phyloP scores from a whole-genome alignment of 2,797 vertebrate genomes.

The Cuniculus paca region DNA sequence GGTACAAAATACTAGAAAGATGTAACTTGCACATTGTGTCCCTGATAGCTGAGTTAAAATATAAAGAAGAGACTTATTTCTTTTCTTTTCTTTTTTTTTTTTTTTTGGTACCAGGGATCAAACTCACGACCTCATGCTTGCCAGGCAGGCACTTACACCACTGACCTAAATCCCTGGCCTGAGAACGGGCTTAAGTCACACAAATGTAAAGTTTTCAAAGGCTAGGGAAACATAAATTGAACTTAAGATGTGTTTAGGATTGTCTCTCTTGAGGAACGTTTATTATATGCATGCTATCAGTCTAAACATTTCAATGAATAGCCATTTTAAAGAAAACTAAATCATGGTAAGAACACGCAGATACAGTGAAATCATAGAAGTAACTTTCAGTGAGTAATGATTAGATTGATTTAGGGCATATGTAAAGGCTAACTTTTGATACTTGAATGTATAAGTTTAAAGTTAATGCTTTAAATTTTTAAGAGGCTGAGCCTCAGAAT shows the following conservation, averaged over 20 bases:
- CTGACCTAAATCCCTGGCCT: too few relatives aligned
- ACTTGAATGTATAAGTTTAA: slow-evolving; percentile 41
- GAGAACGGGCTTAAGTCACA: slow-evolving; percentile 23
- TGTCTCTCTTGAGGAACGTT: slow-evolving; percentile 6
- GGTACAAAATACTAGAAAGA: slow-evolving; percentile 6
- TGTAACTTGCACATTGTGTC: not conserved
- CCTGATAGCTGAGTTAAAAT: not conserved
- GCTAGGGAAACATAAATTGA: slow-evolving; percentile 26
- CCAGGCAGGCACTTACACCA: too few relatives aligned
- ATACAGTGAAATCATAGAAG: slow-evolving; percentile 8
- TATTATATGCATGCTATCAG: slow-evolving; percentile 34
- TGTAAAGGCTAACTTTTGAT: slow-evolving; percentile 29
- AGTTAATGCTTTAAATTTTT: slow-evolving; percentile 56
- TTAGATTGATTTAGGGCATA: slow-evolving; percentile 25
- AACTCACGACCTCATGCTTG: too few relatives aligned
- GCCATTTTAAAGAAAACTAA: slow-evolving; percentile 55
- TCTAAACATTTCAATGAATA: slow-evolving; percentile 52
- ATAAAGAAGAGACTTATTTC: not conserved
- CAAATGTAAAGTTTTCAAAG: slow-evolving; percentile 17
- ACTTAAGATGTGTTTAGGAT: not conserved
- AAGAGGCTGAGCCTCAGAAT: slow-evolving; percentile 43
- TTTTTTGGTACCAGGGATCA: too few relatives aligned
- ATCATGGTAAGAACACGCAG: not conserved
- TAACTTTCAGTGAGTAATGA: slow-evolving; percentile 50
- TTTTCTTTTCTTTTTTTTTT: too few relatives aligned